Conservation (phyloP, 1,140 invertebrate genomes). For the Polypedilum pembai region DNA sequence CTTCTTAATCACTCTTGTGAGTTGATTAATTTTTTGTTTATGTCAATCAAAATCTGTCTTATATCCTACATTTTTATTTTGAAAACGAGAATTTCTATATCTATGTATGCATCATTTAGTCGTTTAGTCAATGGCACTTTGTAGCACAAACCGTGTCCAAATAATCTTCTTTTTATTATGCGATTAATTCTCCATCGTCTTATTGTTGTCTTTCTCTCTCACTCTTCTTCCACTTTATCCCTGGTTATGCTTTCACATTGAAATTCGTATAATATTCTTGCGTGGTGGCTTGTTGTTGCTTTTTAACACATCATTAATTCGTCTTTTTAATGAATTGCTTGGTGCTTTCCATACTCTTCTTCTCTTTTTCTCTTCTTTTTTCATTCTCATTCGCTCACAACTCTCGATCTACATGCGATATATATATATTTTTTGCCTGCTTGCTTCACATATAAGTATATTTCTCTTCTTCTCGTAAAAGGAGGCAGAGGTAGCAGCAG, state of each 20-base stretch:
- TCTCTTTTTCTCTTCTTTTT: neutral
- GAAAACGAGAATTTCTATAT: neutral
- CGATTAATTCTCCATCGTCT: slow-evolving; percentile 25
- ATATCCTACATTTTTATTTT: neutral
- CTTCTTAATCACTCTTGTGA: no score
- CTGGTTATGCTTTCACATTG: slow-evolving; percentile 24
- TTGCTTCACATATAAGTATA: no score
- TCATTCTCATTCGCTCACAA: neutral
- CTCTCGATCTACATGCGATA: slow-evolving; percentile 8
- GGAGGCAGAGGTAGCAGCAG: no score
- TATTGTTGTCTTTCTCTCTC: slow-evolving; percentile 7
- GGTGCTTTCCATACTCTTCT: neutral
- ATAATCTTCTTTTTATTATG: slow-evolving; percentile 26
- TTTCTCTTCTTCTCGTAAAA: neutral
- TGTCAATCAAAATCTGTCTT: slow-evolving; percentile 18
- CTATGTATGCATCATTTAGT: neutral
- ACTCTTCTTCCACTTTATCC: slow-evolving; percentile 7
- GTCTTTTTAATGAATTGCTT: slow-evolving; percentile 26
- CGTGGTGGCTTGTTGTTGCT: slow-evolving; percentile 26
- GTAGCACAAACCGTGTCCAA: slow-evolving; percentile 19
- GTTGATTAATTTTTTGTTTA: neutral
- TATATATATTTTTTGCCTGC: neutral
- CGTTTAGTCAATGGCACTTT: slow-evolving; percentile 25
- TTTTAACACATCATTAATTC: slow-evolving; percentile 28
- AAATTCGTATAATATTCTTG: slow-evolving; percentile 14